These are phyloP conservation scores for Danionella dracula DNA, from an alignment of 2,797 vertebrate species.

Conservation along the genomic window DNA sequence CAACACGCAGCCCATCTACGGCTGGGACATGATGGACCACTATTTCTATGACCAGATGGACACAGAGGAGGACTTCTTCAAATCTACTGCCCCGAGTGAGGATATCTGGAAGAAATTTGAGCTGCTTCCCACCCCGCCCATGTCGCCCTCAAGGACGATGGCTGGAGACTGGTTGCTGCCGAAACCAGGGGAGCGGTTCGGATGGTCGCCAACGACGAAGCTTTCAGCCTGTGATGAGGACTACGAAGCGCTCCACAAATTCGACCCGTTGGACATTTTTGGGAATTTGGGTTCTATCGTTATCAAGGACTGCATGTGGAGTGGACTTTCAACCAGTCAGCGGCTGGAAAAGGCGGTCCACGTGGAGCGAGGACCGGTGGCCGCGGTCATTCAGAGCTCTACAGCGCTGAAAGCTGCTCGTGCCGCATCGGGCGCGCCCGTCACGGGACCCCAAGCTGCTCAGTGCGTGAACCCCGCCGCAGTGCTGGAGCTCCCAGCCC, in stretches of 20 bases:
- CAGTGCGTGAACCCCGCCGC: conserved; percentile 84
- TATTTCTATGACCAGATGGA: conserved; percentile 86
- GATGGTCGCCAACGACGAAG: conserved; percentile 67
- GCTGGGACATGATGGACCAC: conserved; percentile 86
- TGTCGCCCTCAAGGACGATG: conserved; percentile 75
- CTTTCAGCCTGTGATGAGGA: conserved; percentile 74
- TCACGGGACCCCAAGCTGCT: conserved; percentile 41
- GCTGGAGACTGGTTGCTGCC: conserved; percentile 55
- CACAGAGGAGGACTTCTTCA: conserved; percentile 86
- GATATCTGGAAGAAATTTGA: conserved; percentile 99
- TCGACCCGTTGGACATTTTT: conserved; percentile 69
- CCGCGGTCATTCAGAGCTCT: conserved; percentile 47
- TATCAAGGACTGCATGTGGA: conserved; percentile 98
- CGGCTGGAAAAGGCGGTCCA: conserved; percentile 79
- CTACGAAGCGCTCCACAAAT: conserved; percentile 62
- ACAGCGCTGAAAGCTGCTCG: conserved; percentile 55
- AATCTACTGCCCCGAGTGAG: conserved; percentile 90
- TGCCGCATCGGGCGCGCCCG: conserved; percentile 47
- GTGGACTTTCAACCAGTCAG: conserved; percentile 85
- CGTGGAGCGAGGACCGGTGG: conserved; percentile 63
- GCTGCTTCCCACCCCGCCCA: conserved; percentile 85
- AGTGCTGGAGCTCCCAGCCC: conserved; percentile 79
- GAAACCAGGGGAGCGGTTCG: conserved; percentile 65
- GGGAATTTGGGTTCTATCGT: conserved; percentile 88
- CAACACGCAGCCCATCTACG: conserved; percentile 38